phyloP scores from a whole-genome alignment of 1,140 invertebrate genomes.

The Triops longicaudatus region DNA sequence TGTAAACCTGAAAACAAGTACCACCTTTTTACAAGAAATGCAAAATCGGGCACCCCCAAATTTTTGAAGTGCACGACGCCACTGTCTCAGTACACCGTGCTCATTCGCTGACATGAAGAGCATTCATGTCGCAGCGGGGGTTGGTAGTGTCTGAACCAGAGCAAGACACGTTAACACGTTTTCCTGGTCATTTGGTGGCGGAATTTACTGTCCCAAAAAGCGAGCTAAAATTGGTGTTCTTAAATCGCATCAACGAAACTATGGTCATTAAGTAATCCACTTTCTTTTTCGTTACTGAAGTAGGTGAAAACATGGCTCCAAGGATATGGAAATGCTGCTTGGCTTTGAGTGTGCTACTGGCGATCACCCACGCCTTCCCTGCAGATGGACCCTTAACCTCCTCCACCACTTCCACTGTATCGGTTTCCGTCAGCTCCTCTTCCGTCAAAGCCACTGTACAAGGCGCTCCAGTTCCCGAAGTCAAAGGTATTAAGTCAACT shows the following conservation, averaged over 20 bases:
- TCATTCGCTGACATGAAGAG: background rate
- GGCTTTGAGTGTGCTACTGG: background rate
- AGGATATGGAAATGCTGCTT: conserved; percentile 6
- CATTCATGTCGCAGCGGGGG: background rate
- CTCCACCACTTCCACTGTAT: conserved; percentile 22
- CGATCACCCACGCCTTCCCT: background rate
- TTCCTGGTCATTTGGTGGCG: background rate
- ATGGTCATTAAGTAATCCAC: background rate
- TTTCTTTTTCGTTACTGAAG: background rate
- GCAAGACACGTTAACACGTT: background rate
- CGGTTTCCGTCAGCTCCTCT: conserved; percentile 24
- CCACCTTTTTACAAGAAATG: too few species aligned
- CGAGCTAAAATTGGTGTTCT: background rate
- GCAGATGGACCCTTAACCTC: background rate
- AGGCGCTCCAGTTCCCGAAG: background rate
- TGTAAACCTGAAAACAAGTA: too few species aligned
- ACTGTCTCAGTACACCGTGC: too few species aligned
- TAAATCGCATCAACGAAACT: background rate
- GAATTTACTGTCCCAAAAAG: background rate
- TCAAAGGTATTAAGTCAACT: conserved; percentile 17
- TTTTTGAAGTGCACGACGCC: too few species aligned
- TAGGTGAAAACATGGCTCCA: conserved; percentile 1
- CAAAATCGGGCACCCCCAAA: too few species aligned
- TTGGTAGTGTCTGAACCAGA: background rate
- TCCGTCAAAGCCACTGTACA: conserved; percentile 18